Evolutionary conservation across 1,140 invertebrate species (phyloP).

Genomic region (Mercenaria mercenaria): DNA sequence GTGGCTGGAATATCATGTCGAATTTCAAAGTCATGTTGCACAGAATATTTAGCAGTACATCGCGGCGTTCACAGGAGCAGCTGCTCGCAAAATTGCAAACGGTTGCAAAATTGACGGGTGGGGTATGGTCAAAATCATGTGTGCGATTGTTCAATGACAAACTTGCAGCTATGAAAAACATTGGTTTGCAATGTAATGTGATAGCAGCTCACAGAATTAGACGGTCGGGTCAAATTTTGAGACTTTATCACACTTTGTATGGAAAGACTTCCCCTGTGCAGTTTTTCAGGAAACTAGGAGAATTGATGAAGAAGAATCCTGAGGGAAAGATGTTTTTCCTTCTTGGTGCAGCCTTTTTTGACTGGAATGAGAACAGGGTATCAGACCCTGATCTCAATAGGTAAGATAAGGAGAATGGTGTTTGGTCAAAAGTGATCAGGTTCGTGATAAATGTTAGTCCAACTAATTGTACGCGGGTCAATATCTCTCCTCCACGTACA

Average conservation of each 20-base stretch:
- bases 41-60: conserved; percentile 1
- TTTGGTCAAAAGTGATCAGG: too few relatives aligned
- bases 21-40: conserved; percentile 36
- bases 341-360: conserved; percentile 55
- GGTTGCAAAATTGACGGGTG: conserved; percentile 13
- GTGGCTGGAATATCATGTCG: neutral
- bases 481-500: too few relatives aligned
- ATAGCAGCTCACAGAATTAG: conserved; percentile 45
- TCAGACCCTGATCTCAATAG: conserved; percentile 36
- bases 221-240: conserved; percentile 36
- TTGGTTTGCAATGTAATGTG: conserved; percentile 39
- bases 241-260: conserved; percentile 40
- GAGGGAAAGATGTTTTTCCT: conserved; percentile 34
- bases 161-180: neutral
- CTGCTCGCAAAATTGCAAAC: neutral
- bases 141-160: conserved; percentile 53
- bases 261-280: neutral
- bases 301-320: conserved; percentile 10
- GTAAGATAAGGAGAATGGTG: conserved; percentile 6
- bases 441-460: too few relatives aligned
- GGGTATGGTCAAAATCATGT: conserved; percentile 38
- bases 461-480: too few relatives aligned
- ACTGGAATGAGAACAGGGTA: conserved; percentile 47
- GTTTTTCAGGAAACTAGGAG: conserved; percentile 38
- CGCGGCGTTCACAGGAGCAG: neutral